Evolutionary conservation across 2,113 vertebrate genomes (phyloP).

Genomic region (Ornithorhynchus anatinus): DNA sequence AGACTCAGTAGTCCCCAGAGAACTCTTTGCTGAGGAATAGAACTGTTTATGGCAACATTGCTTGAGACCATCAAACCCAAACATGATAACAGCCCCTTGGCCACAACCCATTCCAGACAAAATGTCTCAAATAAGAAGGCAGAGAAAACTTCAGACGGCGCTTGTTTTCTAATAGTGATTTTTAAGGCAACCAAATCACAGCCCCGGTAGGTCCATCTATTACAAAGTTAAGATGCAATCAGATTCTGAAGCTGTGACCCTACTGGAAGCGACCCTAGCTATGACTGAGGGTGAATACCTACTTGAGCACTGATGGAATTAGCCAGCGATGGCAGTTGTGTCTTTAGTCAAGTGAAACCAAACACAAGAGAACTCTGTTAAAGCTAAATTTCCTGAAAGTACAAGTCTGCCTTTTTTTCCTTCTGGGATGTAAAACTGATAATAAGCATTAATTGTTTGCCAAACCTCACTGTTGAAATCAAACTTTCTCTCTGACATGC

Average conservation of each 20-base stretch:
- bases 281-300: neutral
- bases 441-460: neutral
- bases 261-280: neutral
- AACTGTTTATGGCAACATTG: too few species aligned
- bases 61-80: too few species aligned
- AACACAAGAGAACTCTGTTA: neutral
- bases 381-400: neutral
- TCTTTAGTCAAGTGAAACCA: neutral
- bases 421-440: neutral
- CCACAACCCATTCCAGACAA: too few species aligned
- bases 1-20: too few species aligned
- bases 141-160: too few species aligned
- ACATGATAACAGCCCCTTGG: too few species aligned
- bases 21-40: too few species aligned
- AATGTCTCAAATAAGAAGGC: too few species aligned
- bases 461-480: neutral
- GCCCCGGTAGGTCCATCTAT: too few species aligned
- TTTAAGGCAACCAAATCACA: constrained; percentile 5
- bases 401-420: neutral
- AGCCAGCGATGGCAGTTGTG: neutral
- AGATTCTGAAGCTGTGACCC: neutral
- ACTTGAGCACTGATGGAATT: neutral
- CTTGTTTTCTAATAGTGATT: neutral
- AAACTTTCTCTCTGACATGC: neutral
- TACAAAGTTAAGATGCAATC: too few species aligned